These are phyloP conservation scores for Drosophila arizonae DNA, from an alignment of 1,140 invertebrate genomes.

Conservation along the genomic window DNA sequence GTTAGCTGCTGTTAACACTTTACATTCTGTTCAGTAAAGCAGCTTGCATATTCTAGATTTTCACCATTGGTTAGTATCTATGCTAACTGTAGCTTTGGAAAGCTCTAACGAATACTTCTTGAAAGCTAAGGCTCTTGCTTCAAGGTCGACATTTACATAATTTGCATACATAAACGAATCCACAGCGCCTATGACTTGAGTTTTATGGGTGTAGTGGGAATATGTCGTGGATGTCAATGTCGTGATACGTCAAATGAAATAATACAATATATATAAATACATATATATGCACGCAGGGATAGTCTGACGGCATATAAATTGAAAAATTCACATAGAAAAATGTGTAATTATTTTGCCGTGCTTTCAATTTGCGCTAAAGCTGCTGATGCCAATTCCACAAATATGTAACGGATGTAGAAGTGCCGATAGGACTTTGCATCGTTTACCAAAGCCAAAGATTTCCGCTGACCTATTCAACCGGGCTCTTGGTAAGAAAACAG, in stretches of 20 bases:
- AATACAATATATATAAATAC: not conserved
- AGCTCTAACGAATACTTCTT: not conserved
- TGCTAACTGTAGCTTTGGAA: not conserved
- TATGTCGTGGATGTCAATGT: conserved; percentile 59
- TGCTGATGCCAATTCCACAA: not conserved
- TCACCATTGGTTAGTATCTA: not conserved
- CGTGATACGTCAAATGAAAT: conserved; percentile 40
- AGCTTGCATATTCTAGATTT: not conserved
- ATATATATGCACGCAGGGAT: conserved; percentile 61
- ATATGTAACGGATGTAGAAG: not conserved
- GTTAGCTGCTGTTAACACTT: not conserved
- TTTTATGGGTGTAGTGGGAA: conserved; percentile 37
- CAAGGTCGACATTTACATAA: conserved; percentile 46
- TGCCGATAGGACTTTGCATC: not conserved
- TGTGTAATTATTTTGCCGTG: conserved; percentile 77
- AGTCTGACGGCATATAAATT: conserved; percentile 80
- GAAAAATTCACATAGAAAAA: conserved; percentile 78
- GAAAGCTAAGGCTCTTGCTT: conserved; percentile 7
- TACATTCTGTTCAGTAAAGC: conserved; percentile 4
- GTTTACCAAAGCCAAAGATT: conserved; percentile 43
- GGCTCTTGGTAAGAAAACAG: conserved; percentile 12
- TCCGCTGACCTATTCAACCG: conserved; percentile 65
- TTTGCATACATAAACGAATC: conserved; percentile 35
- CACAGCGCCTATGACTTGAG: conserved; percentile 30
- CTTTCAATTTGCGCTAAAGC: conserved; percentile 65